Base-by-base conservation (phyloP, 2,888 invertebrate species). In the Eupithecia inturbata region DNA sequence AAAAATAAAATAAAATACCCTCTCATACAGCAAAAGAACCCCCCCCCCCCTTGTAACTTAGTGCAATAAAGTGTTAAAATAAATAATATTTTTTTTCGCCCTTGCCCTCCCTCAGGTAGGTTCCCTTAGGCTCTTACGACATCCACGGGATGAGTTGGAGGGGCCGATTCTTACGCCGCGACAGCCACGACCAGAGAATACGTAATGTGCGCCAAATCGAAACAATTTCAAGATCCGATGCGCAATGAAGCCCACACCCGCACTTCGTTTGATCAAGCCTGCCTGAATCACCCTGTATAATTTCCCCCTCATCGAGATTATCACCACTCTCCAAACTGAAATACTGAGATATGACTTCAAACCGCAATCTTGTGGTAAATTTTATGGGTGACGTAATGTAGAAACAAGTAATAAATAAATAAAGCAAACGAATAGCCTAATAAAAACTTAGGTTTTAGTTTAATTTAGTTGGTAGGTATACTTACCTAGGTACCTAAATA, bases 281-380 rank as follows among this genome's bases (percentile, higher is more conserved):
- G 16, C 28, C 31, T 28, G 28, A 62, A 62, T 63, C 28, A 63
- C 3, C 19, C 31, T 33, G 22, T 60, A 26, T 70, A 12, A 68
- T 68, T 68, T 53, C 19, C 10, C 5, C 16, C 33, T 68, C 53
- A 64, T 64, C 67, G 28, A 64, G 19, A 12, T 64, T 64, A 64
- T 67, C 67, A 45, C 67, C 67, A 26, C 22, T 33, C 67, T 67
- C 45, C 22, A 64, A 64, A 64, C 64, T 33, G 19, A 33, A 36
- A 64, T 36, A 36, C n/a, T 60, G n/a, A 64, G 33, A 64, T 39
- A 64, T 39, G 36, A 36, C 64, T 39, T 39, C 39, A 33, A 64
- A 64, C 64, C 64, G 64, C 64, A 67, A 66, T 67, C 45, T 67
- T 45, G 67, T 67, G 49, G 63, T 70, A 22, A 49, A 49, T 45